Base-by-base conservation (phyloP, 1,140 invertebrate species). In the Rhagoletis pomonella region DNA sequence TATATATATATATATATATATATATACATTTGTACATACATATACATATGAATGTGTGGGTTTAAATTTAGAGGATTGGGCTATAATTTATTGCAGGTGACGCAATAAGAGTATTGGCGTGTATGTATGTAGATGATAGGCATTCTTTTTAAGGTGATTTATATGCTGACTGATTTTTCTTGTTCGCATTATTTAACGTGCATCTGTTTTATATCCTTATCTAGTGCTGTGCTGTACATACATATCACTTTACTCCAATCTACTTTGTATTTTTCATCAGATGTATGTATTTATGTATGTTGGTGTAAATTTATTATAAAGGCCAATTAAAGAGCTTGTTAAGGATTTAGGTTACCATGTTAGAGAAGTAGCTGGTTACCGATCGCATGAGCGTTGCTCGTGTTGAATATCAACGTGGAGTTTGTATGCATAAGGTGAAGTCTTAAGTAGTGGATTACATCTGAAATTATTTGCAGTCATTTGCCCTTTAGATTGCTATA, bases 391-490 rank as follows among this genome's bases (percentile, higher is more conserved):
- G 14, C 42, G 4, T 73, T 81, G 6, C 55, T 9, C 1, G 47
- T 81, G n/a, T 29, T n/a, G 6, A 29, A 39, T 39, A 19, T 44
- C 73, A 55, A 81, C n/a, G 67, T 73, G 7, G n/a, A 81, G 44
- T 81, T 55, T 29, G 69, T 7, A 10, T 81, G n/a, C 55, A 4
- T 50, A 5, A n/a, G 19, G 6, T 50, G 2, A 81, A 62, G 50
- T 55, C 17, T 6, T 81, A 10, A n/a, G 17, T 81, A 29, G 29
- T 67, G 29, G 64, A 67, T 29, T 29, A 67, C 39, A 29, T 67
- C 6, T 81, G n/a, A 44, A n/a, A 17, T 55, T 17, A 50, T 81
- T 81, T 81, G n/a, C 73, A 55, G 50, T 47, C n/a, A 55, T 81
- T 81, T 81, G 44, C 12, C 60, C 9, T 62, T 62, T 29, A 29